Conservation (phyloP, 2,888 invertebrate species). For the Polyommatus iphigenia region DNA sequence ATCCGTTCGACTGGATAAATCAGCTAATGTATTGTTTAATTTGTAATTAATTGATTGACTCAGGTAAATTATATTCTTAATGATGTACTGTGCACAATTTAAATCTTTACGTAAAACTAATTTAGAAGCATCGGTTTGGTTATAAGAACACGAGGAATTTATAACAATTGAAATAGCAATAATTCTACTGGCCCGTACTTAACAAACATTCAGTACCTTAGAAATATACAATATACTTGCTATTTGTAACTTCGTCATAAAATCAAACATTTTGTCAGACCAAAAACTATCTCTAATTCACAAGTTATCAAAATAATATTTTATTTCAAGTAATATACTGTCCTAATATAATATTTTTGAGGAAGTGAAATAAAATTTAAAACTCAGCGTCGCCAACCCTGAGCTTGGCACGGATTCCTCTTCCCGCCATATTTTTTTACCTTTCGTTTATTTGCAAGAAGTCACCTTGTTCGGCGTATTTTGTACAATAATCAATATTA, state of each 20-base stretch:
- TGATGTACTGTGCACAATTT: background rate
- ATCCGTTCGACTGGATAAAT: slow-evolving; percentile 8
- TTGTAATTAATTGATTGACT: background rate
- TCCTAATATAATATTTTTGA: too few species aligned
- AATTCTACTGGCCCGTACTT: too few species aligned
- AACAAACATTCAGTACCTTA: too few species aligned
- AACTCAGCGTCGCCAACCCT: background rate
- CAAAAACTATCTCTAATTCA: too few species aligned
- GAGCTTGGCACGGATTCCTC: slow-evolving; percentile 6
- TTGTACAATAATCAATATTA: slow-evolving; percentile 11
- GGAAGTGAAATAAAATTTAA: background rate
- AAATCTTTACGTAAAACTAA: background rate
- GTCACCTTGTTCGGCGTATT: slow-evolving; percentile 6
- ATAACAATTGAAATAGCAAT: background rate
- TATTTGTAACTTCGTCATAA: too few species aligned
- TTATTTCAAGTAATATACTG: too few species aligned
- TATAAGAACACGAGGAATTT: background rate
- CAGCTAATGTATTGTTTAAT: slow-evolving; percentile 5
- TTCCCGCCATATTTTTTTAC: slow-evolving; percentile 4
- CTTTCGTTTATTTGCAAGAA: slow-evolving; percentile 18
- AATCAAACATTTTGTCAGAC: too few species aligned
- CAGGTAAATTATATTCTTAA: background rate
- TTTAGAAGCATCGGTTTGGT: background rate
- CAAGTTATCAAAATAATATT: too few species aligned
- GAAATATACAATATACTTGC: too few species aligned